These are phyloP conservation scores for Oscheius sp. DNA, from an alignment of 2,888 invertebrate genomes.

Conservation along the genomic window DNA sequence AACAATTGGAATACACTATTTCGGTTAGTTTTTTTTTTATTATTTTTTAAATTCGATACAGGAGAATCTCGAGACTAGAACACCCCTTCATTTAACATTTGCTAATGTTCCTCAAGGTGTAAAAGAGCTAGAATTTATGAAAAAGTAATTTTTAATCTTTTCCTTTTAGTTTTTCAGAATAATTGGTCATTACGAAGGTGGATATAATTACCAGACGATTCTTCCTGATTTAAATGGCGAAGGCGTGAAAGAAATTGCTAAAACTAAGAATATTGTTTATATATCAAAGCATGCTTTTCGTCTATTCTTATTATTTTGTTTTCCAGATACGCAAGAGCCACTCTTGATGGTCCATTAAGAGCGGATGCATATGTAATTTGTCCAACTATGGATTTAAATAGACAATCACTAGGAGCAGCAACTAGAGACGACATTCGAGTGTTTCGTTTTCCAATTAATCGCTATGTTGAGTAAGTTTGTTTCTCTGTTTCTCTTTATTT, in stretches of 20 bases:
- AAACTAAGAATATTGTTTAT: slow-evolving; percentile 40
- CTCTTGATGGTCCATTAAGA: slow-evolving; percentile 61
- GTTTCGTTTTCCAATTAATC: slow-evolving; percentile 53
- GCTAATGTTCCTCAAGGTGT: slow-evolving; percentile 37
- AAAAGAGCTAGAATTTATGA: slow-evolving; percentile 35
- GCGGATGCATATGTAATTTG: slow-evolving; percentile 52
- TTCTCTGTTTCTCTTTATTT: not conserved
- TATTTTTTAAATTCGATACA: not conserved
- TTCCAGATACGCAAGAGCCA: slow-evolving; percentile 48
- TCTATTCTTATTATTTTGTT: not conserved
- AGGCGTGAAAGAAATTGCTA: slow-evolving; percentile 9
- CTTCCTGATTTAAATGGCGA: slow-evolving; percentile 28
- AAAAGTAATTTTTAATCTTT: slow-evolving; percentile 37
- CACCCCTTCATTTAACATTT: slow-evolving; percentile 43
- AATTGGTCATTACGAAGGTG: slow-evolving; percentile 31
- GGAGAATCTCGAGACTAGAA: slow-evolving; percentile 35
- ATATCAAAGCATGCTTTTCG: slow-evolving; percentile 34
- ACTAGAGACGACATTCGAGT: slow-evolving; percentile 43
- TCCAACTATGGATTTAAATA: slow-evolving; percentile 49
- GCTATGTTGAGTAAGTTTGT: slow-evolving; percentile 54
- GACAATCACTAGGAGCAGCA: slow-evolving; percentile 52
- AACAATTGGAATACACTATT: slow-evolving; percentile 51
- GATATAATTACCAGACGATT: slow-evolving; percentile 33
- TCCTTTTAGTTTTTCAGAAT: slow-evolving; percentile 16
- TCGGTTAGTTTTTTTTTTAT: slow-evolving; percentile 43